Evolutionary conservation across 2,113 vertebrate species (phyloP).

Genomic region (Gorsachius goisagi): DNA sequence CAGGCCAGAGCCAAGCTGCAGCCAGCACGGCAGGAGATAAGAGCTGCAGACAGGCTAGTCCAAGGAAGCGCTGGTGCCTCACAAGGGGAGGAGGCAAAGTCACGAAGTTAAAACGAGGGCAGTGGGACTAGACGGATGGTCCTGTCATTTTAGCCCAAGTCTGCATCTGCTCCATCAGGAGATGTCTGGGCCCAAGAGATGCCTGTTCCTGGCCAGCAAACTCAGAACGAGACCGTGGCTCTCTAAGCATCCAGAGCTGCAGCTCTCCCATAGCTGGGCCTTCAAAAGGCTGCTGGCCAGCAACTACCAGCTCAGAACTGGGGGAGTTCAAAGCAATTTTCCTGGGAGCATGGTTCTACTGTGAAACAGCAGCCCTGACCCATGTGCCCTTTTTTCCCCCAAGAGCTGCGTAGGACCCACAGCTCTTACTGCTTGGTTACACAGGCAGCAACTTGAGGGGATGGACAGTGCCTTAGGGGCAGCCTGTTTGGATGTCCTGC

Average conservation of each 20-base stretch:
- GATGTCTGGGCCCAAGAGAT: not conserved
- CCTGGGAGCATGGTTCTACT: not conserved
- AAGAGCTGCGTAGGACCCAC: not conserved
- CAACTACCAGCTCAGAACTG: not conserved
- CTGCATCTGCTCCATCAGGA: not conserved
- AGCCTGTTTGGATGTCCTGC: not conserved
- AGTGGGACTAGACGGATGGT: not conserved
- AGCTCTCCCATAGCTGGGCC: not conserved
- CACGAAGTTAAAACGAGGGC: not conserved
- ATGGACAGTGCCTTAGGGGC: not conserved
- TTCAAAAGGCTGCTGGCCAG: not conserved
- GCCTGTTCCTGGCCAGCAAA: not conserved
- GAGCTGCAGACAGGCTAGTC: not conserved
- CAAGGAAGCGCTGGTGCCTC: not conserved
- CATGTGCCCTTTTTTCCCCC: rapidly evolving
- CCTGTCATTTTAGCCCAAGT: not conserved
- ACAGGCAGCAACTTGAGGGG: not conserved
- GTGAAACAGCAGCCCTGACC: not conserved
- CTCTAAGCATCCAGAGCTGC: not conserved
- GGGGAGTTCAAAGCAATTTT: not conserved
- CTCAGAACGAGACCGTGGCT: not conserved
- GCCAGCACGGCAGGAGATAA: not conserved
- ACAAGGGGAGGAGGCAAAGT: not conserved
- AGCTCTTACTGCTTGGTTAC: not conserved
- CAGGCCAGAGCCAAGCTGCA: constrained; percentile 3